Conservation (phyloP, 2,113 vertebrate species). For the Nothocercus julius region DNA sequence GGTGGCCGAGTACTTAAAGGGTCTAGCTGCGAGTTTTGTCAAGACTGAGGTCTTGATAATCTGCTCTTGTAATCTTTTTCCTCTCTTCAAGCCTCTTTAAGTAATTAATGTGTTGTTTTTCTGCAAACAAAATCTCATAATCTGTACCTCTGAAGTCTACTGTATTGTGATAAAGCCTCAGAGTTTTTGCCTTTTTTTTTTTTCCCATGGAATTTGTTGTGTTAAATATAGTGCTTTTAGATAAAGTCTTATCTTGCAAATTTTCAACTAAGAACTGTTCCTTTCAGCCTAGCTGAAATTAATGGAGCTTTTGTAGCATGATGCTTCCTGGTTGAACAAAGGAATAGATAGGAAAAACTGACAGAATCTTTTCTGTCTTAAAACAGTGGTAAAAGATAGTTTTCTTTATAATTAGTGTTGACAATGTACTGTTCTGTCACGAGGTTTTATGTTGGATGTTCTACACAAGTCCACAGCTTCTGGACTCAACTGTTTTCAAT, state of each 20-base stretch:
- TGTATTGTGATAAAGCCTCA: slow-evolving; percentile 31
- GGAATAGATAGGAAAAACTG: background rate
- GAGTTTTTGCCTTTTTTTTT: background rate
- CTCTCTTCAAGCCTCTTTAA: slow-evolving; percentile 40
- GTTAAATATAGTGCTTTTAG: background rate
- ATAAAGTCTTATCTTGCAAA: background rate
- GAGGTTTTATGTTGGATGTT: background rate
- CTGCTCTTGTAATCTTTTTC: slow-evolving; percentile 28
- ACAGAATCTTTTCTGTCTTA: background rate
- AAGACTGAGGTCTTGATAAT: slow-evolving; percentile 35
- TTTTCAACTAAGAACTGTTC: background rate
- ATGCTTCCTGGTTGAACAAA: slow-evolving; percentile 6
- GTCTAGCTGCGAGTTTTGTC: slow-evolving; percentile 30
- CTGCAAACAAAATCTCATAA: slow-evolving; percentile 3
- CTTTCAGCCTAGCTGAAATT: background rate
- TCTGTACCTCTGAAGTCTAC: slow-evolving; percentile 30
- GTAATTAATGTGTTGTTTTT: slow-evolving; percentile 48
- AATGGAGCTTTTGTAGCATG: background rate
- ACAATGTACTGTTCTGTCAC: background rate
- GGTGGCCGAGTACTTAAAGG: slow-evolving; percentile 18
- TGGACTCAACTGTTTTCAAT: background rate
- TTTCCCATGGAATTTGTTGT: background rate
- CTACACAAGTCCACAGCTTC: background rate
- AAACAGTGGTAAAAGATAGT: background rate
- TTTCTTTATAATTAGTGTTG: background rate